Evolutionary conservation across 1,140 invertebrate genomes (phyloP).

Genomic region (Drosophila trapezifrons): DNA sequence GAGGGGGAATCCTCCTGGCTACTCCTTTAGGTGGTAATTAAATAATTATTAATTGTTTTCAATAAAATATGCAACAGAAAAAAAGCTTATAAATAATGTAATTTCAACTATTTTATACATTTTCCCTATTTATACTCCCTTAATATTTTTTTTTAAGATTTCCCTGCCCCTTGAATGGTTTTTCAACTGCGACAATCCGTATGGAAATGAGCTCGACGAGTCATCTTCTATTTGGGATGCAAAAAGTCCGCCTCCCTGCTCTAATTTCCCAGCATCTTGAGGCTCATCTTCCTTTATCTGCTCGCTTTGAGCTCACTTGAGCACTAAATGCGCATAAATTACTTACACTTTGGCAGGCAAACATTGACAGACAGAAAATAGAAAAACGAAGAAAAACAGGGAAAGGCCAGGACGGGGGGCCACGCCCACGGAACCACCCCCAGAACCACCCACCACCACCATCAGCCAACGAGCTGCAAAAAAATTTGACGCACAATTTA

Average conservation of each 20-base stretch:
- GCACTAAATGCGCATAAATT: constrained; percentile 82
- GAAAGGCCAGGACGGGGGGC: constrained; percentile 1
- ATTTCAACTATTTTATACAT: background rate
- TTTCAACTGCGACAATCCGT: constrained; percentile 14
- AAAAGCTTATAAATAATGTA: background rate
- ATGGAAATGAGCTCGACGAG: constrained; percentile 16
- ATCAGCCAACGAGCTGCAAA: constrained; percentile 65
- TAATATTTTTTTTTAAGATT: no score
- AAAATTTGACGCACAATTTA: constrained; percentile 81
- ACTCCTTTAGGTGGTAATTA: background rate
- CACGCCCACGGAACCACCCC: constrained; percentile 33
- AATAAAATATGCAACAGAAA: no score
- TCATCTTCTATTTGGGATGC: constrained; percentile 4
- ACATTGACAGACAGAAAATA: constrained; percentile 67
- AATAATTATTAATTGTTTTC: constrained; percentile 1
- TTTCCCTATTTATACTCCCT: background rate
- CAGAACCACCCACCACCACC: constrained; percentile 1
- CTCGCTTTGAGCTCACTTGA: constrained; percentile 74
- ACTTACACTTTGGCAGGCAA: constrained; percentile 80
- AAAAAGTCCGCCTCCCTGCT: background rate
- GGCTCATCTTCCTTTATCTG: constrained; percentile 49
- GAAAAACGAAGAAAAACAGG: constrained; percentile 5
- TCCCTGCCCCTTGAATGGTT: constrained; percentile 6
- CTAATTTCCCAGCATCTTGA: constrained; percentile 34
- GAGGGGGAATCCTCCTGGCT: background rate